Evolutionary conservation across 1,140 invertebrate genomes (phyloP).

Genomic region (Drosophila punjabiensis): DNA sequence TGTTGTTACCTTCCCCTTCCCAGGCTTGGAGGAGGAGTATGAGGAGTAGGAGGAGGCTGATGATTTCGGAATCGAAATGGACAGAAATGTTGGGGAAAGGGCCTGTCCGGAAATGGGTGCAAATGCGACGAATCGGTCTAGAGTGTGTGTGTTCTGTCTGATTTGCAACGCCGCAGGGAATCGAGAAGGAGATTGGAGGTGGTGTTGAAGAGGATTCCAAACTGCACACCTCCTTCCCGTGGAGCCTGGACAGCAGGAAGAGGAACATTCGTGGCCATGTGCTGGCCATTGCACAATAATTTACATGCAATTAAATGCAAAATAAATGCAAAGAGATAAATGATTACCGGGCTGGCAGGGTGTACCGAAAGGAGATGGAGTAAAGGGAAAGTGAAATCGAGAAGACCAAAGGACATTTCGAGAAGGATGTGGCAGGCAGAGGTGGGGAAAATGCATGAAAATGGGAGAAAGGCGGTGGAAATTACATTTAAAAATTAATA

Average conservation of each 20-base stretch:
- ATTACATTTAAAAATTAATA: not conserved
- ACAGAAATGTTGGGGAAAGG: not conserved
- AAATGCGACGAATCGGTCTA: conserved; percentile 68
- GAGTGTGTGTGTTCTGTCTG: conserved; percentile 30
- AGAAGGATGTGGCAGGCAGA: not conserved
- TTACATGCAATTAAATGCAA: conserved; percentile 79
- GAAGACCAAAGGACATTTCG: not conserved
- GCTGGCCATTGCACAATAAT: conserved; percentile 62
- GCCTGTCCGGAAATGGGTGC: conserved; percentile 60
- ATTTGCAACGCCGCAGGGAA: conserved; percentile 57
- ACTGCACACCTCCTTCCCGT: not conserved
- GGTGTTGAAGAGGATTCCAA: not conserved
- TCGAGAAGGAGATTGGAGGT: conserved; percentile 9
- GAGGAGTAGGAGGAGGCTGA: not conserved
- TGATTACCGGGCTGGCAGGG: conserved; percentile 12
- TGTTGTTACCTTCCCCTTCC: conserved; percentile 61
- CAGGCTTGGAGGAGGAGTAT: not conserved
- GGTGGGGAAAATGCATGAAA: too few species aligned
- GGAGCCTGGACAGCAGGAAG: not conserved
- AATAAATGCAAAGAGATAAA: conserved; percentile 53
- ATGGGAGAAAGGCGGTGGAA: too few species aligned
- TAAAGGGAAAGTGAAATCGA: not conserved
- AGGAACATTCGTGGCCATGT: conserved; percentile 26
- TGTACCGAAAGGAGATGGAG: not conserved
- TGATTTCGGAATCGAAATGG: conserved; percentile 18